phyloP scores from a whole-genome alignment of 2,888 invertebrate species.

The Ophioninae sp. region DNA sequence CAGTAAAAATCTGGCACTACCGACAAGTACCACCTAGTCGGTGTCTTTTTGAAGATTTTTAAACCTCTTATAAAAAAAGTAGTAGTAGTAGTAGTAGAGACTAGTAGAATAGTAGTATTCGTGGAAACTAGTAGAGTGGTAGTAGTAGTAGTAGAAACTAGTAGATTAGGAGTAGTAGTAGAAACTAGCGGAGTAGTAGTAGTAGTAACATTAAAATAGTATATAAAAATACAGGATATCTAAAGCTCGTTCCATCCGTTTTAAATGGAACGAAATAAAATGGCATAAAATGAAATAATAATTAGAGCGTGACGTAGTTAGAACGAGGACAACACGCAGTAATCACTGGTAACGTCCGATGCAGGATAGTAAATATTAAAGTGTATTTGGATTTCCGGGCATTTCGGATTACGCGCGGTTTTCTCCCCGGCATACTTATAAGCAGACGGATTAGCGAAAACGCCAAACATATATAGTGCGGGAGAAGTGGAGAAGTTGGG shows the following conservation, averaged over 20 bases:
- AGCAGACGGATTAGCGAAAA: neutral
- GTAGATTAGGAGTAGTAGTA: no score
- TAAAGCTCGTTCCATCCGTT: neutral
- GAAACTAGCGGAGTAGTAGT: no score
- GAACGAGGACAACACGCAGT: neutral
- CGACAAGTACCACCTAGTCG: no score
- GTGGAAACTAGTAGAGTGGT: no score
- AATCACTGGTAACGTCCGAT: neutral
- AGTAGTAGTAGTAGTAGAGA: no score
- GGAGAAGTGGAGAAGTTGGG: neutral
- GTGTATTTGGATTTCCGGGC: neutral
- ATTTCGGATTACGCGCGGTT: neutral
- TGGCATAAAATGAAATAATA: conserved; percentile 2
- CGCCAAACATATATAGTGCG: neutral
- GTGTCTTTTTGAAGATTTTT: no score
- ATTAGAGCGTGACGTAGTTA: neutral
- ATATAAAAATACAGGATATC: neutral
- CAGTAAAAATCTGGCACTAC: no score
- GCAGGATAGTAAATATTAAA: neutral
- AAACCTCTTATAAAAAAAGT: no score
- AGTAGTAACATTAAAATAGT: neutral
- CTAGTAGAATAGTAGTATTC: no score
- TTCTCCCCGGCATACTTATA: neutral
- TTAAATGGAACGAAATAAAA: neutral
- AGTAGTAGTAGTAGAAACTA: no score